Evolutionary conservation across 2,888 invertebrate species (phyloP).

Genomic region (Mechanitis messenoides): DNA sequence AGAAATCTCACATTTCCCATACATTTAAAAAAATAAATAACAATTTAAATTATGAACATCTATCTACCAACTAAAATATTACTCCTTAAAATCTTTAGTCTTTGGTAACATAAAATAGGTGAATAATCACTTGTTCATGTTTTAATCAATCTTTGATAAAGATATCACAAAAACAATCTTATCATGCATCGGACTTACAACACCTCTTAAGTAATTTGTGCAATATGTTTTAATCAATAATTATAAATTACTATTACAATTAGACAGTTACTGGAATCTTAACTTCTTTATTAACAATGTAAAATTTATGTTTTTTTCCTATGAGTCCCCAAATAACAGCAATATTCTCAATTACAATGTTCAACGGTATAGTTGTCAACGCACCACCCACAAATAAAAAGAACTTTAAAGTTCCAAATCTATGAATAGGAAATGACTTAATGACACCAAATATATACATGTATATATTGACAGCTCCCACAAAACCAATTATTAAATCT

Average conservation of each 20-base stretch:
- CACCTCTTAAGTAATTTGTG: constrained; percentile 56
- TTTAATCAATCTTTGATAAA: constrained; percentile 21
- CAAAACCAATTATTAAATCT: constrained; percentile 92
- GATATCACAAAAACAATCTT: constrained; percentile 19
- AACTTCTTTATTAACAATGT: constrained; percentile 95
- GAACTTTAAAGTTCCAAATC: constrained; percentile 88
- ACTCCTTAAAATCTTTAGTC: constrained; percentile 31
- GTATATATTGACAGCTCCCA: constrained; percentile 95
- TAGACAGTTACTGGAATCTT: constrained; percentile 81
- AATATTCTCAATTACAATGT: constrained; percentile 94
- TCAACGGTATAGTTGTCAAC: constrained; percentile 93
- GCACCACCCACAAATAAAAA: constrained; percentile 89
- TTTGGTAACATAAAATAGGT: constrained; percentile 36
- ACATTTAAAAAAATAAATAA: constrained; percentile 23
- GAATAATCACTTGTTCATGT: constrained; percentile 29
- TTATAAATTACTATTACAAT: constrained; percentile 37
- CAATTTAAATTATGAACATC: constrained; percentile 17
- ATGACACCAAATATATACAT: constrained; percentile 99
- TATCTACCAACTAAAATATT: constrained; percentile 22
- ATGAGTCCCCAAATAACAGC: constrained; percentile 96
- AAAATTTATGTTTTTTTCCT: constrained; percentile 97
- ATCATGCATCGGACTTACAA: constrained; percentile 38
- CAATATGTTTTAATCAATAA: constrained; percentile 44
- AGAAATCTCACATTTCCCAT: constrained; percentile 7
- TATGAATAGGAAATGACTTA: constrained; percentile 93